Evolutionary conservation across 2,113 vertebrate genomes (phyloP), one percentile per base, ranked within the genome.

Genomic region (Petromus typicus): DNA sequence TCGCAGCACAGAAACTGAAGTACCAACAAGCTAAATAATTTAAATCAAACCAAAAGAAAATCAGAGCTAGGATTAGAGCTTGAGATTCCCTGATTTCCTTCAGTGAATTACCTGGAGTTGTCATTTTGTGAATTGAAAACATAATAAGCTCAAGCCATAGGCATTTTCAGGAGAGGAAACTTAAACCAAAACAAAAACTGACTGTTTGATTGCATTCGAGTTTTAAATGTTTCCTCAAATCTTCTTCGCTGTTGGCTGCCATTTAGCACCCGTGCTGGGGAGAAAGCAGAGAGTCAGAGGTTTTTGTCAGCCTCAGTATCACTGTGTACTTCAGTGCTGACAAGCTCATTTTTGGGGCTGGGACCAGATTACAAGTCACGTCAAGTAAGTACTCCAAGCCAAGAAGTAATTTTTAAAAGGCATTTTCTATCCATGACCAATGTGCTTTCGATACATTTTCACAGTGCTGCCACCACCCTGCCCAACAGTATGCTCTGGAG

Each of bases 381-480:
- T 96, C 97, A 92, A 96, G 98, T 98, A 97, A 98, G 97, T 98
- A 6, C 86, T 57, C 89, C 83, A 90, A 91, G 89, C n/a, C 20
- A 51, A 89, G 40, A 20, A 84, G n/a, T 4, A 12, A 48, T 91
- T 95, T 71, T 94, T 54, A 90, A 97, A 81, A 94, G 45, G 10
- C 22, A 12, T 78, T 94, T 93, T 96, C 54, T 79, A 40, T 69
- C 57, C 89, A 64, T 12, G 82, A 48, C 25, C 43, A 84, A 7
- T 25, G 54, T 12, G 4, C n/a, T 16, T 63, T 13, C 20, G 40
- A 22, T n/a, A 12, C 11, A 1, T 54, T 34, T 64, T 66, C 51
- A 20, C 0, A 0, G 17, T 11, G 1, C 69, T 23, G 3, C n/a
- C n/a, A 40, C 34, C 27, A 32, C 66, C 32, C 40, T 71, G 11